phyloP scores from a whole-genome alignment of 2,888 invertebrate genomes.

The Odontomyia ornata region DNA sequence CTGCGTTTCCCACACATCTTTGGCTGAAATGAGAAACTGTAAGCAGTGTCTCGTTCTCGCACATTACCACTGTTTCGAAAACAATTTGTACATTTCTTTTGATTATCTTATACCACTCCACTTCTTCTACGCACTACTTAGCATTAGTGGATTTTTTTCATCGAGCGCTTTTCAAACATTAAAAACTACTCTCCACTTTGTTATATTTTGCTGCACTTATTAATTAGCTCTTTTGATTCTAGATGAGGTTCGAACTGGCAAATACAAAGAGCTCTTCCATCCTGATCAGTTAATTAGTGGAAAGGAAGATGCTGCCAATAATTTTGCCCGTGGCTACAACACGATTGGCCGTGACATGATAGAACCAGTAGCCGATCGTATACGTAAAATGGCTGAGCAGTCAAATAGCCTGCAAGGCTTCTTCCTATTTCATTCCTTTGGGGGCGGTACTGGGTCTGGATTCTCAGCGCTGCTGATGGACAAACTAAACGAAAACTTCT shows the following conservation, averaged over 20 bases:
- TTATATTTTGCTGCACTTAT: too few species aligned
- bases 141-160: too few species aligned
- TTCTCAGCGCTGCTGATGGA: conserved; percentile 87
- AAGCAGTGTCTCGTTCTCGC: too few species aligned
- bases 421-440: conserved; percentile 89
- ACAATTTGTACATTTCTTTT: too few species aligned
- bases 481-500: conserved; percentile 80
- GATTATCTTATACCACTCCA: too few species aligned
- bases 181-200: too few species aligned
- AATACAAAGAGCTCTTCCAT: conserved; percentile 80
- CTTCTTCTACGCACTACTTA: too few species aligned
- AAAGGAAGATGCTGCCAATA: conserved; percentile 90
- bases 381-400: conserved; percentile 81
- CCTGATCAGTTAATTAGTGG: conserved; percentile 86
- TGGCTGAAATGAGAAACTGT: too few species aligned
- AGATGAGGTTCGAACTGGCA: conserved; percentile 71
- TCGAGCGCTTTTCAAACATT: too few species aligned
- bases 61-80: too few species aligned
- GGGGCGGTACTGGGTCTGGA: conserved; percentile 84
- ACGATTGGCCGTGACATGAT: conserved; percentile 85
- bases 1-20: too few species aligned
- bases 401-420: conserved; percentile 85
- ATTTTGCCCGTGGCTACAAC: conserved; percentile 87
- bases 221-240: too few species aligned
- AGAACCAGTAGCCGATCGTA: conserved; percentile 75